Evolutionary conservation across 1,140 invertebrate genomes (phyloP), one percentile per base, ranked within the genome.

Genomic region (Hestina assimilis): DNA sequence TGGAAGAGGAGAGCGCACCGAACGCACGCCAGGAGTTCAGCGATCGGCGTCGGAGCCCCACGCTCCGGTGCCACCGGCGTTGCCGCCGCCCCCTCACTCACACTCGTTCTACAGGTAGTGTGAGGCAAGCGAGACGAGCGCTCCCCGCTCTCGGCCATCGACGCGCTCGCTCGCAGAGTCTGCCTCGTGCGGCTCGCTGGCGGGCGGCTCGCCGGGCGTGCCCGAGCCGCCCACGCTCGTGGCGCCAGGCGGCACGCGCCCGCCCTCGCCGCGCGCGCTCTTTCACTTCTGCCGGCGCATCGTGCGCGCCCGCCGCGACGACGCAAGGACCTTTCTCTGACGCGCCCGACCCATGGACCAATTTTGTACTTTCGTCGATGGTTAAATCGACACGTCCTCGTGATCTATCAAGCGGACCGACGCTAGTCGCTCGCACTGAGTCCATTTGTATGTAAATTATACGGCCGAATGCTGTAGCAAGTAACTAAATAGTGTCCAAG

Each of bases 21-120:
- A 82, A 21, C 83, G 87, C 45, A 75, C 80, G 41, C 81, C 90
- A 2, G 79, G 90, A 46, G 90, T 91, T n/a, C 91, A 92, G 66
- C 82, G 91, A 4, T 92, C 91, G 14, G 91, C 91, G 19, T 92
- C 91, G 59, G 91, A 92, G 67, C 91, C 91, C 5, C 91, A 92
- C 62, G 90, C 91, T 12, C 90, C 90, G 3, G 79, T 88, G 38
- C 83, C 76, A 53, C 84, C 73, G 20, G 87, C 71, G 19, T 80
- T 87, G 64, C 87, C 83, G 6, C 87, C 90, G 23, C 87, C 87
- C 2, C 88, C 88, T 54, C 88, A 89, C 71, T 88, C 85, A 38
- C 86, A 89, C 67, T 89, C 88, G 23, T 89, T 89, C 69, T 87
- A 89, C 65, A 83, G 84, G 77, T 83, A 87, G 82, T 85, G 82